phyloP scores from a whole-genome alignment of 53 echinoderm and acorn worm genomes.

The Zoroaster sp. region DNA sequence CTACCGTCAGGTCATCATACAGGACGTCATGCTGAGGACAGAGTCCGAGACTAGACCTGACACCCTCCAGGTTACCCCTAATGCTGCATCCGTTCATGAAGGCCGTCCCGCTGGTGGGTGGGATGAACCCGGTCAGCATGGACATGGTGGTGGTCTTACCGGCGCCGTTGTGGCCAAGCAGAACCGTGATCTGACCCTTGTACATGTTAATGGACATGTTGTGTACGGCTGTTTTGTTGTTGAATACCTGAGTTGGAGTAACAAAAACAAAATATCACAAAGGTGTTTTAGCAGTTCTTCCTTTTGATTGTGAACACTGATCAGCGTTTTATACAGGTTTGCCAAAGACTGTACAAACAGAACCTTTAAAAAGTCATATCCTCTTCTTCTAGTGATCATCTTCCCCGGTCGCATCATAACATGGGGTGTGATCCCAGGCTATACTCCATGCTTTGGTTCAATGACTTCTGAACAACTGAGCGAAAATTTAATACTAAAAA shows the following conservation, averaged over 20 bases:
- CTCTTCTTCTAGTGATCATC: too few relatives aligned
- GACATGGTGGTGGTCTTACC: constrained; percentile 90
- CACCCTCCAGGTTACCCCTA: constrained; percentile 69
- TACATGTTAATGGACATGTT: constrained; percentile 74
- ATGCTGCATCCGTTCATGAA: constrained; percentile 74
- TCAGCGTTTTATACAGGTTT: too few relatives aligned
- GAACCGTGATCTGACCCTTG: constrained; percentile 82
- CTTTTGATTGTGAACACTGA: too few relatives aligned
- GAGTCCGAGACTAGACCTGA: constrained; percentile 79
- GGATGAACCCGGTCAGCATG: constrained; percentile 86
- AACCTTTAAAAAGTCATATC: too few relatives aligned
- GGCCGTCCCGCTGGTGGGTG: constrained; percentile 73
- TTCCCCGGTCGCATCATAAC: too few relatives aligned
- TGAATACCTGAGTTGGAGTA: constrained; percentile 58
- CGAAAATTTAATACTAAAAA: too few relatives aligned
- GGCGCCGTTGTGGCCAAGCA: constrained; percentile 89
- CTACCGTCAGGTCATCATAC: constrained; percentile 82
- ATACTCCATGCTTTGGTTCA: too few relatives aligned
- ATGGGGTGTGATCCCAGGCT: too few relatives aligned
- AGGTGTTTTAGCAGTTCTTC: too few relatives aligned
- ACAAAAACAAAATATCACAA: too few relatives aligned
- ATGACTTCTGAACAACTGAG: too few relatives aligned
- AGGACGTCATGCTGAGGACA: constrained; percentile 85
- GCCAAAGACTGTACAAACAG: too few relatives aligned
- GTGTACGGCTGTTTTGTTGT: constrained; percentile 75